Evolutionary conservation across 2,113 vertebrate genomes (phyloP).

Genomic region (Planiliza haematocheilus): DNA sequence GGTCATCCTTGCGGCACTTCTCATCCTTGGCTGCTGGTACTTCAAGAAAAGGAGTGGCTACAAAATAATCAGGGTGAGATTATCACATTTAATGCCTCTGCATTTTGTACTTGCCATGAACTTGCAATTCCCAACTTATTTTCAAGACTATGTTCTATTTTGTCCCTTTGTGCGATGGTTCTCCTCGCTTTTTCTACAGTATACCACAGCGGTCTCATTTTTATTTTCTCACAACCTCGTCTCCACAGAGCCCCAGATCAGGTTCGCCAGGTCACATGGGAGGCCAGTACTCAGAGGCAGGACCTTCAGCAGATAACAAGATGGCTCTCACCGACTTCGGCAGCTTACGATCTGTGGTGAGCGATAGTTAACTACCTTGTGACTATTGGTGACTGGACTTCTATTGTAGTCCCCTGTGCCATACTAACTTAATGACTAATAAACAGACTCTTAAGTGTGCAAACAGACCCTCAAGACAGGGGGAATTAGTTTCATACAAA

Average conservation of each 20-base stretch:
- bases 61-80: constrained; percentile 87
- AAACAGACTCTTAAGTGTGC: neutral
- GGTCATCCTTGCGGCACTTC: constrained; percentile 86
- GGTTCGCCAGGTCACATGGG: constrained; percentile 67
- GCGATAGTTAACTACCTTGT: constrained; percentile 26
- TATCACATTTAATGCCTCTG: neutral
- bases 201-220: neutral
- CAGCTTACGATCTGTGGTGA: constrained; percentile 84
- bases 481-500: constrained; percentile 33
- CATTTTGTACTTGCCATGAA: no score
- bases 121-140: no score
- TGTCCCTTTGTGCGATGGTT: no score
- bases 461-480: constrained; percentile 6
- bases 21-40: constrained; percentile 93
- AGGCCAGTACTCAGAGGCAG: constrained; percentile 77
- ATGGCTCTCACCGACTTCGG: constrained; percentile 84
- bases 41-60: constrained; percentile 91
- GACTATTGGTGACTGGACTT: no score
- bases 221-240: neutral
- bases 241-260: constrained; percentile 60
- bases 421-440: no score
- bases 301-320: constrained; percentile 82
- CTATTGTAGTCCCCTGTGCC: no score
- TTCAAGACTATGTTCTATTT: no score
- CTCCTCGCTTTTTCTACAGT: neutral